Conservation (phyloP, 2,888 invertebrate species). For the Pseudococcus viburni region DNA sequence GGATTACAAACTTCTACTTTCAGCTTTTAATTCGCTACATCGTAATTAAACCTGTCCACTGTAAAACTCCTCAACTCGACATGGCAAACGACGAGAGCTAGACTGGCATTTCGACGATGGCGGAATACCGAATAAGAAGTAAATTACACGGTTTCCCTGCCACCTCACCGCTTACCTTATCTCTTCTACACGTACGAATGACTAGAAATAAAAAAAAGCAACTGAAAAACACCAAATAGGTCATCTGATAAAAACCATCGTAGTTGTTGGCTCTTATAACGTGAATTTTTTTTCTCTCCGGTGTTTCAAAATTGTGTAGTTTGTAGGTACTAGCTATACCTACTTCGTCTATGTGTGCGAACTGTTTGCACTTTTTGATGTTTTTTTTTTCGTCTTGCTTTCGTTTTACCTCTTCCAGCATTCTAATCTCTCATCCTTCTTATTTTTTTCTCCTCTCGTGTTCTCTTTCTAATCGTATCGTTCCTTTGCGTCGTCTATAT, state of each 20-base stretch:
- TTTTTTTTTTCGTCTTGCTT: not conserved
- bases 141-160: not conserved
- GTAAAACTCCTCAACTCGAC: not conserved
- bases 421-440: constrained; percentile 6
- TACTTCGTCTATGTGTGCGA: not conserved
- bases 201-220: not conserved
- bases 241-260: constrained; percentile 36
- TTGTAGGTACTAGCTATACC: no score
- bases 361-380: constrained; percentile 39
- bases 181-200: constrained; percentile 13
- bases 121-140: constrained; percentile 8
- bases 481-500: not conserved
- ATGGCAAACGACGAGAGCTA: not conserved
- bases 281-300: not conserved
- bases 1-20: constrained; percentile 14
- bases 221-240: constrained; percentile 43
- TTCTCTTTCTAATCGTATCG: constrained; percentile 4
- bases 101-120: not conserved
- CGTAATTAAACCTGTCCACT: constrained; percentile 14
- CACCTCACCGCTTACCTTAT: not conserved
- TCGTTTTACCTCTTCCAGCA: not conserved
- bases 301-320: constrained; percentile 15
- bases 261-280: constrained; percentile 36
- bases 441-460: not conserved
- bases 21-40: not conserved